A percentile compares a stretch with the other conserved stretches of the same genome.
These are phyloP conservation scores for Anoncus sp. DNA, from an alignment of 2,888 invertebrate species.

Conservation along the genomic window DNA sequence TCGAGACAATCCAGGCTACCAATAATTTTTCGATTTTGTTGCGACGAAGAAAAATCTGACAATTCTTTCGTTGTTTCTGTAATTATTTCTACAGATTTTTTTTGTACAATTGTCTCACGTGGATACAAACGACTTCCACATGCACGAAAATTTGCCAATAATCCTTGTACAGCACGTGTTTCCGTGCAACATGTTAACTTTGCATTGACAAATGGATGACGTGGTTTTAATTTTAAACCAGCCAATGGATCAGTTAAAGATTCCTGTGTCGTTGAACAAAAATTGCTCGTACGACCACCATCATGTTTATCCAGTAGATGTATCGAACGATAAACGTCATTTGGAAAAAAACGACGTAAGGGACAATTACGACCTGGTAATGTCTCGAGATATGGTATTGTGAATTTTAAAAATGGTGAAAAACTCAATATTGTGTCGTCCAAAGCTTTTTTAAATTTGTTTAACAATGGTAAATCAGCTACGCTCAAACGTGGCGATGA, in stretches of 20 bases:
- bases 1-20: constrained; percentile 89
- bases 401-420: constrained; percentile 94
- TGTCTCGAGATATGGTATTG: constrained; percentile 95
- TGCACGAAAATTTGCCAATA: constrained; percentile 94
- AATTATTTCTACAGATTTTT: constrained; percentile 14
- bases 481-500: constrained; percentile 83
- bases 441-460: constrained; percentile 90
- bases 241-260: neutral
- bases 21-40: no score
- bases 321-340: constrained; percentile 89
- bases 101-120: constrained; percentile 70
- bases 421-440: constrained; percentile 91
- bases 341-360: constrained; percentile 89
- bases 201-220: constrained; percentile 90
- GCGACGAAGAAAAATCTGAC: no score
- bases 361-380: constrained; percentile 91
- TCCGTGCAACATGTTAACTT: constrained; percentile 88
- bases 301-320: constrained; percentile 85
- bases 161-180: constrained; percentile 87
- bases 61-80: neutral
- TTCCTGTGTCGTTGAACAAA: no score
- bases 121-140: constrained; percentile 87
- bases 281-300: no score
- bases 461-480: constrained; percentile 86
- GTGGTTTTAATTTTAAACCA: constrained; percentile 83